Percentiles rank a stretch among this genome's conserved stretches.
Conservation (phyloP, 2,797 vertebrate species). For the Amblyraja radiata region DNA sequence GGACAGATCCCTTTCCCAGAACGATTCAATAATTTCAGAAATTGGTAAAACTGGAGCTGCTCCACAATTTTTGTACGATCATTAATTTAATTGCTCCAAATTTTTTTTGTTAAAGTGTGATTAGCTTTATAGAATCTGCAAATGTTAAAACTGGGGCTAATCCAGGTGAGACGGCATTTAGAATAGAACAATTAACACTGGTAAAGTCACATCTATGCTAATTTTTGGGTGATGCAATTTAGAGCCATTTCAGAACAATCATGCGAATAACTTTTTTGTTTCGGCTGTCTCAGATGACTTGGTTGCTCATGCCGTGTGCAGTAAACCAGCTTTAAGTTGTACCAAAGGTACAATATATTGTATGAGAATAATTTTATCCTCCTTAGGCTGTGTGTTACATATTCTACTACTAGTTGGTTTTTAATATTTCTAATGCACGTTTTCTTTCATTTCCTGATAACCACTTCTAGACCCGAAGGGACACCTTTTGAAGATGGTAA, state of each 20-base stretch:
- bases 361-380: neutral
- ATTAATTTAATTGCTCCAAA: neutral
- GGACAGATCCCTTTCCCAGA: neutral
- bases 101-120: neutral
- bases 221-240: neutral
- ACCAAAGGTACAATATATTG: neutral
- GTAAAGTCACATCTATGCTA: neutral
- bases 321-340: neutral
- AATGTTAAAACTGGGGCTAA: neutral
- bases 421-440: neutral
- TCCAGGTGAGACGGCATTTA: neutral
- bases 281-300: neutral
- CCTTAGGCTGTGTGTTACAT: neutral
- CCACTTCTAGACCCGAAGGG: slow-evolving; percentile 82
- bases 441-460: slow-evolving; percentile 37
- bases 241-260: neutral
- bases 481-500: slow-evolving; percentile 99
- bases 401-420: neutral
- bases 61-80: neutral
- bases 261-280: neutral
- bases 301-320: neutral
- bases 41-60: neutral
- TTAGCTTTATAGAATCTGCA: neutral
- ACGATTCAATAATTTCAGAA: neutral
- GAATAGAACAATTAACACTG: neutral